A percentile compares a stretch with the other conserved stretches of the same genome.
Conservation (phyloP, 2,888 invertebrate genomes). For the Pterostichus madidus region DNA sequence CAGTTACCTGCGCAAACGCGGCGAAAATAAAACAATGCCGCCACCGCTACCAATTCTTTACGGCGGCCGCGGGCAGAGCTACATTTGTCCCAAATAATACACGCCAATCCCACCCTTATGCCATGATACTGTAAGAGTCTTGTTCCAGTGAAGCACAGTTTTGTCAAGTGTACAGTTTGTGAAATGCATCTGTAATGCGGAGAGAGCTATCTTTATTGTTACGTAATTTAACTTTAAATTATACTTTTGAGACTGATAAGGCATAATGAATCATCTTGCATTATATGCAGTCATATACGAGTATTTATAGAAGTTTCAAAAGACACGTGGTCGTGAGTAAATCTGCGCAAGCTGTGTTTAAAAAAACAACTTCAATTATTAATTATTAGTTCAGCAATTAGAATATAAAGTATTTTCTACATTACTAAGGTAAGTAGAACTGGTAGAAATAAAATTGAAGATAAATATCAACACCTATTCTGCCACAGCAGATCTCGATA, state of each 20-base stretch:
- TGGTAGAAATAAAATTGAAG: no score
- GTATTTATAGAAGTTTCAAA: neutral
- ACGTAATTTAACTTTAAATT: conserved; percentile 43
- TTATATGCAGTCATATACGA: conserved; percentile 10
- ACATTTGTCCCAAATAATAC: neutral
- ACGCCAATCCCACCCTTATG: conserved; percentile 16
- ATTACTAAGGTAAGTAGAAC: no score
- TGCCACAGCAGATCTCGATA: no score
- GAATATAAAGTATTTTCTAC: no score
- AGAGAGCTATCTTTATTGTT: conserved; percentile 41
- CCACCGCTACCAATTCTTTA: conserved; percentile 45
- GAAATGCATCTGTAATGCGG: conserved; percentile 48
- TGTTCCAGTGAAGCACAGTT: neutral
- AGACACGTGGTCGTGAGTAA: neutral
- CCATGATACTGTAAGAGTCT: neutral
- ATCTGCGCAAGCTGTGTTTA: no score
- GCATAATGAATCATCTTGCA: conserved; percentile 13
- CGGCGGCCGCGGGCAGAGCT: conserved; percentile 15
- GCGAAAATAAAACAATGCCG: conserved; percentile 61
- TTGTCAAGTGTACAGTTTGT: conserved; percentile 1
- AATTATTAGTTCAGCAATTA: no score
- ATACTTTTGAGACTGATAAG: conserved; percentile 53
- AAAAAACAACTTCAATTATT: no score
- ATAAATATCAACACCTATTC: no score
- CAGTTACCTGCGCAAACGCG: conserved; percentile 59